Evolutionary conservation across 2,797 vertebrate genomes (phyloP).

Genomic region (Scarus forsteni): DNA sequence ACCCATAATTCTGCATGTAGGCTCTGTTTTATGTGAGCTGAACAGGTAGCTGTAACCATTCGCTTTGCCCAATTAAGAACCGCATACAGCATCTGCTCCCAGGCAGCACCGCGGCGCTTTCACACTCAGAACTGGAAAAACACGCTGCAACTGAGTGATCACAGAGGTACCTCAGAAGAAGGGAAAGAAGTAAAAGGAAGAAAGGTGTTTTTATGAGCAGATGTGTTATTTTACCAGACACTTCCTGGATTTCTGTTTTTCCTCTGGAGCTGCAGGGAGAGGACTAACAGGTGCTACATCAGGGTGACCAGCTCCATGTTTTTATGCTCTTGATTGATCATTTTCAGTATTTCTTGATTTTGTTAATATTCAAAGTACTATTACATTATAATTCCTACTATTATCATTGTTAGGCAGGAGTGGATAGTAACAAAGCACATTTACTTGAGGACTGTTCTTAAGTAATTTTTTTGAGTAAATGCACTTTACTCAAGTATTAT

Average conservation of each 20-base stretch:
- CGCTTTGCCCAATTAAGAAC: conserved; percentile 84
- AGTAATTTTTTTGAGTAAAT: too few species aligned
- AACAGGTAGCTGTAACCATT: conserved; percentile 83
- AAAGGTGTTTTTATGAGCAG: conserved; percentile 22
- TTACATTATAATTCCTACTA: too few species aligned
- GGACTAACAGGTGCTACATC: neutral
- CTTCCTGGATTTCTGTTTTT: neutral
- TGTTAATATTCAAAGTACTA: too few species aligned
- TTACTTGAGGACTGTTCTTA: too few species aligned
- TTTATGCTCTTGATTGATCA: too few species aligned
- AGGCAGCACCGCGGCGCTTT: conserved; percentile 70
- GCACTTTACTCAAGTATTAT: too few species aligned
- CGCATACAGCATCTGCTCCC: conserved; percentile 82
- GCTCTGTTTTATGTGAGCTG: conserved; percentile 73
- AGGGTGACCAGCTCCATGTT: too few species aligned
- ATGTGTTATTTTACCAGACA: neutral
- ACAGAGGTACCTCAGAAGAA: conserved; percentile 45
- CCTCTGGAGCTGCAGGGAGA: neutral
- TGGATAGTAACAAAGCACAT: too few species aligned
- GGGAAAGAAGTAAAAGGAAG: conserved; percentile 4
- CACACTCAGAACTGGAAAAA: conserved; percentile 69
- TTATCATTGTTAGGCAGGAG: too few species aligned
- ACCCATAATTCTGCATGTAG: conserved; percentile 72
- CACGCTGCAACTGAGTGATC: conserved; percentile 68
- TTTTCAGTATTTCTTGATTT: too few species aligned